Evolutionary conservation across 2,888 invertebrate species (phyloP).

Genomic region (Bibio marci): DNA sequence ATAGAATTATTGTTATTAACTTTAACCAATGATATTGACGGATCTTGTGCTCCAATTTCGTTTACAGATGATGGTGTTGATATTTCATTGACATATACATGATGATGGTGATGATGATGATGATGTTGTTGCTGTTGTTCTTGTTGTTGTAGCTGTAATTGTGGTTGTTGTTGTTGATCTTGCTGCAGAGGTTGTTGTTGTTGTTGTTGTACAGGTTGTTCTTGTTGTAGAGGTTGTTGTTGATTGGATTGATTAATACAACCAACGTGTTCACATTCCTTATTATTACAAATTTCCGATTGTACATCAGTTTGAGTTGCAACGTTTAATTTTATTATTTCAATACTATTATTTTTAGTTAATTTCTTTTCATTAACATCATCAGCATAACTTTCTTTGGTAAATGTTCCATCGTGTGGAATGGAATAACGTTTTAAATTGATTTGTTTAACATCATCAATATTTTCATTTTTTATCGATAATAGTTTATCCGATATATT

Average conservation of each 20-base stretch:
- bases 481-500: background rate
- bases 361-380: too few relatives aligned
- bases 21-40: background rate
- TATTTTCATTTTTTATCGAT: background rate
- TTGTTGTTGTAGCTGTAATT: too few relatives aligned
- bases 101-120: slow-evolving; percentile 9
- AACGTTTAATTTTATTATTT: slow-evolving; percentile 9
- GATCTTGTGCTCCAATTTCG: background rate
- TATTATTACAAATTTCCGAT: slow-evolving; percentile 29
- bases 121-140: slow-evolving; percentile 8
- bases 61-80: background rate
- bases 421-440: too few relatives aligned
- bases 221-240: slow-evolving; percentile 7
- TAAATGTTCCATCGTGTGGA: slow-evolving; percentile 8
- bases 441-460: background rate
- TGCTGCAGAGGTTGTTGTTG: slow-evolving; percentile 8
- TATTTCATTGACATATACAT: slow-evolving; percentile 8
- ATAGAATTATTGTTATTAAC: background rate
- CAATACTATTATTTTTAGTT: too few relatives aligned
- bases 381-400: slow-evolving; percentile 3
- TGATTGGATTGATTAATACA: background rate
- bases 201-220: slow-evolving; percentile 7
- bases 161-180: slow-evolving; percentile 10
- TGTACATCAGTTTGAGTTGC: slow-evolving; percentile 27
- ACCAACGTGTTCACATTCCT: too few relatives aligned